Percentiles rank a stretch among this genome's conserved stretches.
Evolutionary conservation across 2,888 invertebrate species (phyloP).

Genomic region (Athalia cordata): DNA sequence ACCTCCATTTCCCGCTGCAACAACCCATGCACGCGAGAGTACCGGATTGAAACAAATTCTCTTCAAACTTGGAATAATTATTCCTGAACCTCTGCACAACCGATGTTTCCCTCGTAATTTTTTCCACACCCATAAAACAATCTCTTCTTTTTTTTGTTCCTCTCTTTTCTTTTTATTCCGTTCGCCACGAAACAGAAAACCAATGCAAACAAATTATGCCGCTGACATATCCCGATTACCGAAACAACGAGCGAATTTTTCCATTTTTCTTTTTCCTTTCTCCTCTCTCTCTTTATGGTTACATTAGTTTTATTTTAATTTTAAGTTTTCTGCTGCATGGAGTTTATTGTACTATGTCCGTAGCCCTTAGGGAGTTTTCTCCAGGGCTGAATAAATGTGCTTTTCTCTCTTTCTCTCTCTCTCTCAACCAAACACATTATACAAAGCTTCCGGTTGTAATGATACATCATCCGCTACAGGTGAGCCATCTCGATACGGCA

Average conservation of each 20-base stretch:
- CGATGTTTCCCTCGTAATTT: neutral
- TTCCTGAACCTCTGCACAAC: constrained; percentile 8
- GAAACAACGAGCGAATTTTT: too few relatives aligned
- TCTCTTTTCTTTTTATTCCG: neutral
- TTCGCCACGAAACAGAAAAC: neutral
- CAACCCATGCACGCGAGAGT: too few relatives aligned
- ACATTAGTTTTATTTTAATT: too few relatives aligned
- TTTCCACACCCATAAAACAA: neutral
- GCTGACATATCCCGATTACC: too few relatives aligned
- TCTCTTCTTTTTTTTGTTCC: neutral
- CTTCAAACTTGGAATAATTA: constrained; percentile 4
- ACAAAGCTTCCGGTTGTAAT: neutral
- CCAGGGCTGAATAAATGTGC: too few relatives aligned
- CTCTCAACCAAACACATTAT: neutral
- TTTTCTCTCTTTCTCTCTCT: too few relatives aligned
- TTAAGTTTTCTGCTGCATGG: too few relatives aligned
- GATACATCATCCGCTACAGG: neutral
- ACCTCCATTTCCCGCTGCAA: neutral
- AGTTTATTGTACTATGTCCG: too few relatives aligned
- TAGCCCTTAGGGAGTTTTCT: too few relatives aligned
- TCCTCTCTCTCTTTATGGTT: too few relatives aligned
- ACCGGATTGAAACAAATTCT: neutral
- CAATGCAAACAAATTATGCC: neutral
- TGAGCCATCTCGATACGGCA: constrained; percentile 3
- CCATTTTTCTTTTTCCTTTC: neutral